Evolutionary conservation across 2,797 vertebrate genomes (phyloP), one percentile per base, ranked within the genome.

Genomic region (Scomberomorus guttatus): DNA sequence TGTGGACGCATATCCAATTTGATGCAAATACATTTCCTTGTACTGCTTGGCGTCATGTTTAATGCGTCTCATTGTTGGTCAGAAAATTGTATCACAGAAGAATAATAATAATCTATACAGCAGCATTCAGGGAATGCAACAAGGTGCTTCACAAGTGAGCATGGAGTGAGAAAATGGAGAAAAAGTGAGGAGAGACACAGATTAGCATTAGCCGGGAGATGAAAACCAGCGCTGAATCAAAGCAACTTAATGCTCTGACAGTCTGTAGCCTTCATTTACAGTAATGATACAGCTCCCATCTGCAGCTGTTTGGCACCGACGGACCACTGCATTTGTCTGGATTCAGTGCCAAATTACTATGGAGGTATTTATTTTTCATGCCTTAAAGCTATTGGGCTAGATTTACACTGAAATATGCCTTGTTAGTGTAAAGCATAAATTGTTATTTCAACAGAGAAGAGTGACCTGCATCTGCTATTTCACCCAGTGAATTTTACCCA

Each of bases 1-100:
- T 76, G 72, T 59, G 63, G 72, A 79, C 62, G 34, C 77, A 83
- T 67, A 88, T 88, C 82, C 80, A 86, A 82, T 86, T 70, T 78
- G 64, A 87, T 84, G 64, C 52, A 51, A 79, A 74, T 73, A 62
- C 60, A 37, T 84, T 72, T 10, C 72, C 56, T 24, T 20, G 66
- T 77, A 54, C 29, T 29, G 58, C 72, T 85, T n/a, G 2, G 51
- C 85, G 82, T 85, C 74, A 64, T 85, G 63, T 81, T 83, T 66
- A 77, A 65, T 82, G 71, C 15, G 3, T 72, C 50, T 58, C 71
- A 74, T 82, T 82, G 77, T 83, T 80, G 76, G 72, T 79, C 77
- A 80, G 65, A 54, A 88, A 87, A 87, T 80, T 69, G 73, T 54
- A 89, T 80, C 76, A 79, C 68, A 22, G 10, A 17, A 18, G 15